These are phyloP conservation scores for Drosophila rellima DNA, from an alignment of 2,888 invertebrate species.

Conservation along the genomic window DNA sequence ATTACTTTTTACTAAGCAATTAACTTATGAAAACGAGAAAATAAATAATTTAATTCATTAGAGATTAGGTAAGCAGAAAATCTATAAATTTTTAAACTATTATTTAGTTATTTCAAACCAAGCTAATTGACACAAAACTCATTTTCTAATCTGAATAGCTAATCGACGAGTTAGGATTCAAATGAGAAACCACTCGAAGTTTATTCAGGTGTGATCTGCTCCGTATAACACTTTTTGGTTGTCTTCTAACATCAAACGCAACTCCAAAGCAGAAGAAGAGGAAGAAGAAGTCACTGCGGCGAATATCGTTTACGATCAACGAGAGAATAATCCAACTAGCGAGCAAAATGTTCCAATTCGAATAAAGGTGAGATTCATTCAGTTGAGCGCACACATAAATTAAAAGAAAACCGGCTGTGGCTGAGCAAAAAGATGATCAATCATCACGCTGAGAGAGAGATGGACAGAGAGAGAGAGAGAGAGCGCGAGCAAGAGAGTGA, in stretches of 20 bases:
- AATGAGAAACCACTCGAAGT: constrained; percentile 12
- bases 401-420: constrained; percentile 73
- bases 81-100: not conserved
- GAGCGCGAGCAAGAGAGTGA: constrained; percentile 23
- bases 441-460: constrained; percentile 47
- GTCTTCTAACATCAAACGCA: constrained; percentile 53
- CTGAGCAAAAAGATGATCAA: constrained; percentile 76
- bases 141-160: constrained; percentile 6
- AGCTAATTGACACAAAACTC: constrained; percentile 42
- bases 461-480: constrained; percentile 17
- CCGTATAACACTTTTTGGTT: constrained; percentile 51
- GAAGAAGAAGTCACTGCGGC: not conserved
- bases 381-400: constrained; percentile 72
- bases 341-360: constrained; percentile 69
- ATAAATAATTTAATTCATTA: too few species aligned
- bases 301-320: constrained; percentile 76
- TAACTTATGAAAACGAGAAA: too few species aligned
- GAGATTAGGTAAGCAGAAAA: too few species aligned
- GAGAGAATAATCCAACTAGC: constrained; percentile 38
- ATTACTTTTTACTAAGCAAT: too few species aligned
- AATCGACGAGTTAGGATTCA: constrained; percentile 19
- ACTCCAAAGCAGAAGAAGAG: constrained; percentile 27
- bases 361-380: constrained; percentile 79
- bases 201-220: constrained; percentile 23
- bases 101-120: constrained; percentile 3